Evolutionary conservation across 2,113 vertebrate species (phyloP), one percentile per base, ranked within the genome.

Genomic region (Lagopus leucura): DNA sequence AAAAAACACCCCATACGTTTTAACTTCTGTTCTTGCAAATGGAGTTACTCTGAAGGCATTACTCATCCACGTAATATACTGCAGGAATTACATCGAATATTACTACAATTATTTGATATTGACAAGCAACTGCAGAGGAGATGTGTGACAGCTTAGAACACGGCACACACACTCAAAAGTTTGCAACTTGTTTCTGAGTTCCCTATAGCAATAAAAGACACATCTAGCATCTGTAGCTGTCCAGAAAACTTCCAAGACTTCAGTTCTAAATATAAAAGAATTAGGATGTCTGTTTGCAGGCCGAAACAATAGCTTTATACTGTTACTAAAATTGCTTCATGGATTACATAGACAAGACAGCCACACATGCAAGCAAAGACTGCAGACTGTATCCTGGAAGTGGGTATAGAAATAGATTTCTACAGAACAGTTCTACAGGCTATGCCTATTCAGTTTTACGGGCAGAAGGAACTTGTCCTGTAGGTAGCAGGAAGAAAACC

Each of bases 401-500:
- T 12, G 11, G 43, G 19, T n/a, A 54, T 81, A 86, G 54, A 60
- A 55, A 24, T 0, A 73, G 8, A 55, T 12, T 64, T 0, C 0
- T 22, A 73, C 83, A 73, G 30, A 76, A 24, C 14, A 78, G 66
- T 83, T 73, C 58, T 64, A 88, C 79, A 78, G 70, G 47, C 76
- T 76, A 42, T 16, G 64, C 66, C 61, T 79, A 73, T 17, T 55
- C 54, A 40, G 25, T 72, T 43, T 54, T 43, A 65, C 0, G 2
- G 32, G 34, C 67, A 27, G 81, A 71, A 66, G 1, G 3, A 76
- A 79, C 13, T 28, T 20, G 2, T 38, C 63, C 8, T 25, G 45
- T 28, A 36, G 55, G 76, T 48, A 90, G 69, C 2, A 30, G 32
- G 10, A 21, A 63, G 83, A 42, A 66, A 70, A 10, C 8, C 24